These are phyloP conservation scores for Eulacestoma nigropectus DNA, from an alignment of 2,113 vertebrate species.

Conservation along the genomic window DNA sequence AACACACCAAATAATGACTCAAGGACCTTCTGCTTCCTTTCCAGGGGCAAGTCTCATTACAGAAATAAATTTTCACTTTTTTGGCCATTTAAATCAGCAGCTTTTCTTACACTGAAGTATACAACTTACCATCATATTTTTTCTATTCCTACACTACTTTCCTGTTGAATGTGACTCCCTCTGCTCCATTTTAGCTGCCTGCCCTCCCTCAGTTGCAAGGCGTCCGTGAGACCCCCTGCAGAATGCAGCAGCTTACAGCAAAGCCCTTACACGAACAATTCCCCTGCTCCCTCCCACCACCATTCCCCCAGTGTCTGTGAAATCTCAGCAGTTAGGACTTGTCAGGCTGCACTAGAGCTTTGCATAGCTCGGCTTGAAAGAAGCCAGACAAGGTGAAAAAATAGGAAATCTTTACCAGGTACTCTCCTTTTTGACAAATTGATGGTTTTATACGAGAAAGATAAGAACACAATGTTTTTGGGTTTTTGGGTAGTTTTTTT, in stretches of 20 bases:
- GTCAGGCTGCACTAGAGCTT: neutral
- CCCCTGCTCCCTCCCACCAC: neutral
- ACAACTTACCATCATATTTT: neutral
- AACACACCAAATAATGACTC: neutral
- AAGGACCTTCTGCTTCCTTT: neutral
- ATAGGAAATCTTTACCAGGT: slow-evolving; percentile 4
- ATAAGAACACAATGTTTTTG: neutral
- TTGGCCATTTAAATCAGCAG: neutral
- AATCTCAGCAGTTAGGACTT: slow-evolving; percentile 38
- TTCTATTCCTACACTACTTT: neutral
- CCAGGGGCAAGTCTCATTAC: neutral
- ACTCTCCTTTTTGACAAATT: slow-evolving; percentile 25
- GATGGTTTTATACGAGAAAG: slow-evolving; percentile 4
- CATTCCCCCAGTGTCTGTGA: neutral
- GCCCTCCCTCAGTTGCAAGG: neutral
- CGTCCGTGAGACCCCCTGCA: neutral
- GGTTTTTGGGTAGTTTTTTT: no score
- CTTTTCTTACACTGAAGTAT: neutral
- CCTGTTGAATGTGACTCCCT: neutral
- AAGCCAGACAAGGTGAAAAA: slow-evolving; percentile 28
- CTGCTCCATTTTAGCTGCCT: neutral
- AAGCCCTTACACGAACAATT: neutral
- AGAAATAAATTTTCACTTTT: neutral
- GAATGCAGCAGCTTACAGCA: neutral
- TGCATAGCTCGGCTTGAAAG: slow-evolving; percentile 24